These are phyloP conservation scores for Drosophila basisetae DNA, from an alignment of 2,888 invertebrate species.

Conservation along the genomic window DNA sequence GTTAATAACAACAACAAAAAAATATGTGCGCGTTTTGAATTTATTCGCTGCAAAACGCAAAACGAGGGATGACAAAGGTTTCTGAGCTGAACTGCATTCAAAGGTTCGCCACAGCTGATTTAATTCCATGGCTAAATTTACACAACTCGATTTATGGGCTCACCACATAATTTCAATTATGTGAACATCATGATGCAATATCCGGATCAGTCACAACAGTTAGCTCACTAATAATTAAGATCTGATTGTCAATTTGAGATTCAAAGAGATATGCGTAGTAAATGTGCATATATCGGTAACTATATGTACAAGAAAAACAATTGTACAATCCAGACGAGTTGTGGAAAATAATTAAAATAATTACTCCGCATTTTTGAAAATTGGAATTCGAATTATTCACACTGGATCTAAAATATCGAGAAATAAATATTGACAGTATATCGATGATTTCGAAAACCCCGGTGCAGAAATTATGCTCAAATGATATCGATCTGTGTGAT, in stretches of 20 bases:
- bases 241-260: not conserved
- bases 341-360: not conserved
- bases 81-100: slow-evolving; percentile 11
- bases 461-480: not conserved
- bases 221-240: not conserved
- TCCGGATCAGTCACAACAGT: not conserved
- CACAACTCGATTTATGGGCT: not conserved
- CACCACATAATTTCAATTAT: not conserved
- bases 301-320: not conserved
- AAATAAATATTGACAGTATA: not conserved
- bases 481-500: not conserved
- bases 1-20: slow-evolving; percentile 11
- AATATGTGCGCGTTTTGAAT: slow-evolving; percentile 24
- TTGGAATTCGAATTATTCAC: not conserved
- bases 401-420: not conserved
- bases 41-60: slow-evolving; percentile 19
- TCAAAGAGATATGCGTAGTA: not conserved
- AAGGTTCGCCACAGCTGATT: slow-evolving; percentile 12
- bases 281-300: not conserved
- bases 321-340: not conserved
- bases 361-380: not conserved
- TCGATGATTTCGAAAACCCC: not conserved
- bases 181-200: not conserved
- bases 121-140: not conserved
- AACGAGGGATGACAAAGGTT: slow-evolving; percentile 20